These are phyloP conservation scores for Xenops minutus DNA, from an alignment of 2,797 vertebrate genomes.

Conservation along the genomic window DNA sequence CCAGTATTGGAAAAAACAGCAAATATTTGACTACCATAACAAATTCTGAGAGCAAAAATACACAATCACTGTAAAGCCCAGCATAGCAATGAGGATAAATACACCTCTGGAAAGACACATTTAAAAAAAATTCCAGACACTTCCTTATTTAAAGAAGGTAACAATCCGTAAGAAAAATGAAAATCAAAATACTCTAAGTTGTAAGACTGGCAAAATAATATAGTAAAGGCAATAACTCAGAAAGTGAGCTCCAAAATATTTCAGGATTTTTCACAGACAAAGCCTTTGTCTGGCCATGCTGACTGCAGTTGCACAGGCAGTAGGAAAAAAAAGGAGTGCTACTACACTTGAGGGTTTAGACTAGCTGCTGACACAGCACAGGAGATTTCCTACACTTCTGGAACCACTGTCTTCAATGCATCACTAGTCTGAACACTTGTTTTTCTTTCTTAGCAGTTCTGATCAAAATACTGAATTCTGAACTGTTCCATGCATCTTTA, in stretches of 20 bases:
- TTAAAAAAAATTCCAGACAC: background rate
- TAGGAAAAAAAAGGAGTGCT: background rate
- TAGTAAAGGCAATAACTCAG: background rate
- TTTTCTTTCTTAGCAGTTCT: background rate
- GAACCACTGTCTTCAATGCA: background rate
- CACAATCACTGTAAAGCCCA: slow-evolving; percentile 7
- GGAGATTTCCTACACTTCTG: background rate
- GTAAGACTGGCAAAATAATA: background rate
- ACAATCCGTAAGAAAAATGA: background rate
- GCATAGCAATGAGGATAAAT: slow-evolving; percentile 37
- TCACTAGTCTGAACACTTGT: background rate
- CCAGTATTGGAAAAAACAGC: background rate
- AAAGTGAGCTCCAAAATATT: background rate
- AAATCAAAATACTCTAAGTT: background rate
- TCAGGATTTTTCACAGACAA: background rate
- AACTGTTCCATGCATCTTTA: background rate
- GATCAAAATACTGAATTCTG: background rate
- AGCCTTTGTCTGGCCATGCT: background rate
- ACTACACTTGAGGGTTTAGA: background rate
- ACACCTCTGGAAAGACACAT: background rate
- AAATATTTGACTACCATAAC: slow-evolving; percentile 57
- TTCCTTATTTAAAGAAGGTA: background rate
- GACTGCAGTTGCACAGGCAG: background rate
- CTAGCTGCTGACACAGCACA: background rate
- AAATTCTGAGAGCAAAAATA: slow-evolving; percentile 40